Conservation (phyloP, 2,888 invertebrate genomes). For the Heteropelma amictum region DNA sequence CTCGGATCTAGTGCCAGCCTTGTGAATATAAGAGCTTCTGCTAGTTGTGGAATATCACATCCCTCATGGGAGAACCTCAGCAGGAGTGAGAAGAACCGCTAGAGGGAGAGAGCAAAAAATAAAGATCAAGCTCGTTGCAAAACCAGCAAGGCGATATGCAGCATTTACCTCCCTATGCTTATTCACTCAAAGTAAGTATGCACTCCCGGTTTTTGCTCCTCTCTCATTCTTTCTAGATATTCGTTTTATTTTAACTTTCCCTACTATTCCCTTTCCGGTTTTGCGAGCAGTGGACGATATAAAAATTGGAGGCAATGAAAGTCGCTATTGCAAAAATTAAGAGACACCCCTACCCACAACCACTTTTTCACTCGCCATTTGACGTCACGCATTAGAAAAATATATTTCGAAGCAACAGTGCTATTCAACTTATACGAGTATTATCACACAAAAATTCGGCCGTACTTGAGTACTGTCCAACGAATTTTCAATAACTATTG, state of each 20-base stretch:
- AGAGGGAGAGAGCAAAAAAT: constrained; percentile 2
- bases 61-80: constrained; percentile 40
- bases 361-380: background rate
- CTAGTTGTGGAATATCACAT: constrained; percentile 42
- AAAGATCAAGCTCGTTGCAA: constrained; percentile 36
- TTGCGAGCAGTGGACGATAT: background rate
- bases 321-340: background rate
- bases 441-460: no score
- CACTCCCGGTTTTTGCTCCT: constrained; percentile 22
- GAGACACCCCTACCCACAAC: constrained; percentile 23
- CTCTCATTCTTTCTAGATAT: constrained; percentile 12
- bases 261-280: background rate
- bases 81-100: background rate
- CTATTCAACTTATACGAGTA: background rate
- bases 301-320: constrained; percentile 27
- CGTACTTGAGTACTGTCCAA: no score
- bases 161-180: constrained; percentile 53
- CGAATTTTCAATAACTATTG: no score
- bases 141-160: constrained; percentile 55
- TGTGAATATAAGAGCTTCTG: constrained; percentile 49
- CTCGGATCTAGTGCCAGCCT: constrained; percentile 54
- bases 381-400: background rate
- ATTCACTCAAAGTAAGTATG: constrained; percentile 58
- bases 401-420: no score
- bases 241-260: background rate